These are phyloP conservation scores for Atherinosoma microstoma DNA, from an alignment of 2,797 vertebrate species.

Conservation along the genomic window DNA sequence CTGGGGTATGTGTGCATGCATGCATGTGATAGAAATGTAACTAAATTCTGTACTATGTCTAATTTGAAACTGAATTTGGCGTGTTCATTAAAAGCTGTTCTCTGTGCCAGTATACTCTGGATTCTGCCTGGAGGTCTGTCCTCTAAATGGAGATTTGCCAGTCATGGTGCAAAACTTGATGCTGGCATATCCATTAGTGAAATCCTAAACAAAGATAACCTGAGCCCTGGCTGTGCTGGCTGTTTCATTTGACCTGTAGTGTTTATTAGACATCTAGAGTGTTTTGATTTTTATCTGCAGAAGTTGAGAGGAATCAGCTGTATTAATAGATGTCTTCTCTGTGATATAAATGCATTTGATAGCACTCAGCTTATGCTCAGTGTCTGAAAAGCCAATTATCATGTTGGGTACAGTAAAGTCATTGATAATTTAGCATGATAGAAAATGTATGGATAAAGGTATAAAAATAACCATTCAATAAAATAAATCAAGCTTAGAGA, in stretches of 20 bases:
- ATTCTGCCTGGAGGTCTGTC: constrained; percentile 11
- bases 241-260: too few relatives aligned
- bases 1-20: constrained; percentile 3
- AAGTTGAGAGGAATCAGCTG: background rate
- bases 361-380: too few relatives aligned
- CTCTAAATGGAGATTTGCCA: constrained; percentile 10
- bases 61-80: constrained; percentile 25
- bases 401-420: too few relatives aligned
- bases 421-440: too few relatives aligned
- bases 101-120: constrained; percentile 2
- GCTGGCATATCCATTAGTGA: constrained; percentile 10
- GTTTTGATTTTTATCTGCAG: background rate
- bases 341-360: background rate
- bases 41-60: constrained; percentile 29
- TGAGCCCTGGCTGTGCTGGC: constrained; percentile 13
- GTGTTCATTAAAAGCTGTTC: constrained; percentile 22
- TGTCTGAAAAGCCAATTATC: too few relatives aligned
- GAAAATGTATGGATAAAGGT: too few relatives aligned
- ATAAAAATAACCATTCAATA: too few relatives aligned
- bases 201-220: constrained; percentile 31
- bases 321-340: background rate
- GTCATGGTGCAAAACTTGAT: constrained; percentile 24
- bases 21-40: constrained; percentile 12
- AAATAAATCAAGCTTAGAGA: too few relatives aligned
- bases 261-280: too few relatives aligned